A percentile compares a stretch with the other conserved stretches of the same genome.
phyloP scores from a whole-genome alignment of 2,888 invertebrate species.

The Ryuthela nishihirai region DNA sequence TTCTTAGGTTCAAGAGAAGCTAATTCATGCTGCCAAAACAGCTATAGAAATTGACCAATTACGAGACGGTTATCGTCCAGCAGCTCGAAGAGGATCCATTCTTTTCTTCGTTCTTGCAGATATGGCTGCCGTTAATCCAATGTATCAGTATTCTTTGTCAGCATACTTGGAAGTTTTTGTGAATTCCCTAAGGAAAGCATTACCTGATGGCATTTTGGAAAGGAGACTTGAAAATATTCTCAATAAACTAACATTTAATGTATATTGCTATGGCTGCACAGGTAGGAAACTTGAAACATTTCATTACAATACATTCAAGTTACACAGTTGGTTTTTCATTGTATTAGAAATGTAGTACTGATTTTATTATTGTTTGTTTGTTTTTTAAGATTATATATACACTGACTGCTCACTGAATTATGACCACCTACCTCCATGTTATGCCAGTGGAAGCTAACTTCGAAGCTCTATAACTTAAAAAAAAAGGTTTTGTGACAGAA shows the following conservation, averaged over 20 bases:
- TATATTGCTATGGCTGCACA: conserved; percentile 88
- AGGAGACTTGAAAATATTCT: conserved; percentile 77
- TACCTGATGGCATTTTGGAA: conserved; percentile 71
- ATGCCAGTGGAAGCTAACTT: no score
- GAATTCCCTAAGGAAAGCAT: conserved; percentile 72
- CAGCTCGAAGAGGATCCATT: conserved; percentile 80
- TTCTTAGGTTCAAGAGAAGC: no score
- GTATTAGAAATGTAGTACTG: neutral
- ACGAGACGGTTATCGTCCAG: conserved; percentile 78
- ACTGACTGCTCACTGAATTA: no score
- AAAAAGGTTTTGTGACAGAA: no score
- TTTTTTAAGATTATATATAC: no score
- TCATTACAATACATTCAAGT: no score
- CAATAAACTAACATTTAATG: conserved; percentile 75
- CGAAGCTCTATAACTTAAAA: no score
- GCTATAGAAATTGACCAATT: conserved; percentile 75
- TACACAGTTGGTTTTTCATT: no score
- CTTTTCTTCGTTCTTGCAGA: conserved; percentile 86
- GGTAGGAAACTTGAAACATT: no score
- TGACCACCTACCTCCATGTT: no score
- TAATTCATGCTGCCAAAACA: conserved; percentile 71
- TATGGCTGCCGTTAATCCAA: conserved; percentile 80
- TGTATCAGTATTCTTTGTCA: conserved; percentile 88
- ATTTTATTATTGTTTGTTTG: no score
- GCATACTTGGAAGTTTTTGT: conserved; percentile 81